A percentile compares a stretch with the other conserved stretches of the same genome.
Evolutionary conservation across 2,113 vertebrate species (phyloP).

Genomic region (Clarias gariepinus): DNA sequence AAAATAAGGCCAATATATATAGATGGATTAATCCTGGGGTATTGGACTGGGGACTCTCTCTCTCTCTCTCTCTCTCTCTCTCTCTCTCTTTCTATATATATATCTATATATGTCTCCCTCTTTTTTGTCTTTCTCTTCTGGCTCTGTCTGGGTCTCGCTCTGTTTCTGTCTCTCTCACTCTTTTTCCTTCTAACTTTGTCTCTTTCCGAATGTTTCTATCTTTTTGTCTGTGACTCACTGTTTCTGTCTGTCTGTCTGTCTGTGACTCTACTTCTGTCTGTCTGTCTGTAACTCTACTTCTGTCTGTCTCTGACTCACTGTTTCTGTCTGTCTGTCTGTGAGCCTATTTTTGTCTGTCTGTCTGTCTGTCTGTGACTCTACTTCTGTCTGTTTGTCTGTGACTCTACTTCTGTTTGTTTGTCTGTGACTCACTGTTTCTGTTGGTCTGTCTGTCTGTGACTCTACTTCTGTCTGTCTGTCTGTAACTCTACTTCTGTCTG

Average conservation of each 20-base stretch:
- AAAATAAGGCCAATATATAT: not conserved
- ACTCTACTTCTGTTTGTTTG: not conserved
- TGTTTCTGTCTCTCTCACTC: not conserved
- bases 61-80: not conserved
- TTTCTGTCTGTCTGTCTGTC: not conserved
- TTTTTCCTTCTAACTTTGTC: not conserved
- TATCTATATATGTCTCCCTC: too few species aligned
- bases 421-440: not conserved
- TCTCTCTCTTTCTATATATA: not conserved
- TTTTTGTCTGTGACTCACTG: too few species aligned
- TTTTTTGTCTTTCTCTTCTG: not conserved
- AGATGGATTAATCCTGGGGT: not conserved
- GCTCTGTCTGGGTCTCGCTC: not conserved
- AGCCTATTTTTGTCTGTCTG: too few species aligned
- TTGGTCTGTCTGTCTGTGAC: not conserved
- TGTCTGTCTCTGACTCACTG: too few species aligned
- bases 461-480: not conserved
- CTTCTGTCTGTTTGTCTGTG: too few species aligned
- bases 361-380: not conserved
- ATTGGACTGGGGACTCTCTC: not conserved
- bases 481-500: too few species aligned
- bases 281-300: too few species aligned
- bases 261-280: not conserved
- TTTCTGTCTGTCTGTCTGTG: too few species aligned
- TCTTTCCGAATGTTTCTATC: not conserved